Conservation (phyloP, 2,888 invertebrate genomes). For the Blomia tropicalis region DNA sequence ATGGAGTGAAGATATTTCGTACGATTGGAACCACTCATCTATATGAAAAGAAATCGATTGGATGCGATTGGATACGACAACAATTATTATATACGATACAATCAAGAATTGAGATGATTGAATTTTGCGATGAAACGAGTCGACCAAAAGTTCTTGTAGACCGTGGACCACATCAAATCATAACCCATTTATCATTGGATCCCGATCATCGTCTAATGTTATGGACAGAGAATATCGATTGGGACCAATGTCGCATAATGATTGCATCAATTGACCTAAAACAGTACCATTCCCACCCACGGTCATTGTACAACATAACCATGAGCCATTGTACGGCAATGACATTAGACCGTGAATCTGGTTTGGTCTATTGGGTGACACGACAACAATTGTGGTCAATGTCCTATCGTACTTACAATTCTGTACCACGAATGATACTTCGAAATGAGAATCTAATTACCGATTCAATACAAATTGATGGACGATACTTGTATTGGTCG, state of each 20-base stretch:
- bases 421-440: background rate
- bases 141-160: background rate
- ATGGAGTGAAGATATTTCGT: background rate
- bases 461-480: background rate
- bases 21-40: background rate
- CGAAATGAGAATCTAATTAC: conserved; percentile 1
- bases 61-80: background rate
- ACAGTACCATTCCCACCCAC: too few relatives aligned
- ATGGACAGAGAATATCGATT: background rate
- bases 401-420: background rate
- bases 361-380: background rate
- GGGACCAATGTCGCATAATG: conserved; percentile 1
- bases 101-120: background rate
- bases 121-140: background rate
- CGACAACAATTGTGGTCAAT: background rate
- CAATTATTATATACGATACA: background rate
- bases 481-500: background rate
- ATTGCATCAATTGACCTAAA: background rate
- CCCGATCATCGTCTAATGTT: background rate
- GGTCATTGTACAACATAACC: background rate
- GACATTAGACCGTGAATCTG: background rate
- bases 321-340: background rate
- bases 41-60: background rate
- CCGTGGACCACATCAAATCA: background rate
- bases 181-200: background rate